Evolutionary conservation across 2,888 invertebrate genomes (phyloP), one percentile per base, ranked within the genome.

Genomic region (Dolomedes plantarius): DNA sequence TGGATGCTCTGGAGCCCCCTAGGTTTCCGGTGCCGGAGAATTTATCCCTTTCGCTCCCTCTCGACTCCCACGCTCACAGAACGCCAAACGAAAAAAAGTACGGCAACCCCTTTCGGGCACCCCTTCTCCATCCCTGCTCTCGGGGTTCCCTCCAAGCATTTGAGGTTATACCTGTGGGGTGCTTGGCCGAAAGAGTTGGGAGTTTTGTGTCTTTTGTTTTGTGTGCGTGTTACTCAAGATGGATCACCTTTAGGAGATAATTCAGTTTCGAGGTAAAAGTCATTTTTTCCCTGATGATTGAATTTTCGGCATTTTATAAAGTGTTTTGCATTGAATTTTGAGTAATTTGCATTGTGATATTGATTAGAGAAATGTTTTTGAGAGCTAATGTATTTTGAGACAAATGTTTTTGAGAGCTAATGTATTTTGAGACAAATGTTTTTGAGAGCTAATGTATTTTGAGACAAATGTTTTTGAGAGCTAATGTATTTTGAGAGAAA

Each of bases 31-130:
- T 41, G 41, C 71, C 46, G 75, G 56, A 73, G 73, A 85, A 77
- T 85, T 85, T 85, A 85, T 77, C 83, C 83, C 83, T 85, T 85
- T 85, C 46, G 68, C 7, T 36, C 83, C 83, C 83, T 72, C 83
- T 27, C 56, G 65, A 73, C 83, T 85, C 83, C 83, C 83, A 85
- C 83, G 83, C 83, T 78, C 46, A 13, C 46, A n/a, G 56, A 50
- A 32, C 56, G 62, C 50, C 39, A 67, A 32, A 68, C 28, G 67
- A 36, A 67, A 19, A 67, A 29, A 23, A 36, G 6, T 13, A 9
- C 56, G 50, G 46, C 39, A 74, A 82, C 82, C 82, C 82, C 80
- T 80, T 80, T 74, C 75, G 64, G 36, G 74, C 41, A 68, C 81
- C 65, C 27, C 76, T 32, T 32, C 39, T 69, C 74, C 73, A 56